Percentiles rank a stretch among this genome's conserved stretches.
phyloP scores from a whole-genome alignment of 2,113 vertebrate genomes.

The Thinocorus orbignyianus region DNA sequence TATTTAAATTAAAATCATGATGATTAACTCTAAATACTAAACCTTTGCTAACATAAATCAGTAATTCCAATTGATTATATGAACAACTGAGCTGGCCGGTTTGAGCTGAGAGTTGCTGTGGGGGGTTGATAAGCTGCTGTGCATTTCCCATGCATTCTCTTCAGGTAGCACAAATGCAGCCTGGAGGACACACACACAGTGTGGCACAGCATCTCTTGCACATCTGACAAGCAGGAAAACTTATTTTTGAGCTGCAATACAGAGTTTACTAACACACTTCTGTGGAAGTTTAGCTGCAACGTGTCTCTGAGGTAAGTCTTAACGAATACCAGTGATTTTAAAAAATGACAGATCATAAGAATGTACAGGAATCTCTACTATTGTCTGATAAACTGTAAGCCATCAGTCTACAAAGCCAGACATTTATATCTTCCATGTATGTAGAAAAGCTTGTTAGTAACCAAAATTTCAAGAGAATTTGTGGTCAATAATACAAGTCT shows the following conservation, averaged over 20 bases:
- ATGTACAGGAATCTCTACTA: neutral
- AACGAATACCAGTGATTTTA: neutral
- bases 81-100: neutral
- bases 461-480: neutral
- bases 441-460: neutral
- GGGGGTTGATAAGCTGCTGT: neutral
- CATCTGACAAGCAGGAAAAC: neutral
- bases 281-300: neutral
- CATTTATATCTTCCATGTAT: neutral
- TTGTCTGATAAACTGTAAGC: neutral
- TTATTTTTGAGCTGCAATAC: neutral
- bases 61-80: neutral
- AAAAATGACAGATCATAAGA: neutral
- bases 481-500: neutral
- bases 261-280: neutral
- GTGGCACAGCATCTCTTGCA: neutral
- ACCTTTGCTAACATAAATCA: neutral
- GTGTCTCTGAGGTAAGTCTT: neutral
- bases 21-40: neutral
- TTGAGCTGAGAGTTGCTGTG: neutral
- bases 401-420: neutral
- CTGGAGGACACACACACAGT: neutral
- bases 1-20: neutral
- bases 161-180: neutral
- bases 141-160: neutral